Evolutionary conservation across 2,113 vertebrate species (phyloP).

Genomic region (Motacilla alba): DNA sequence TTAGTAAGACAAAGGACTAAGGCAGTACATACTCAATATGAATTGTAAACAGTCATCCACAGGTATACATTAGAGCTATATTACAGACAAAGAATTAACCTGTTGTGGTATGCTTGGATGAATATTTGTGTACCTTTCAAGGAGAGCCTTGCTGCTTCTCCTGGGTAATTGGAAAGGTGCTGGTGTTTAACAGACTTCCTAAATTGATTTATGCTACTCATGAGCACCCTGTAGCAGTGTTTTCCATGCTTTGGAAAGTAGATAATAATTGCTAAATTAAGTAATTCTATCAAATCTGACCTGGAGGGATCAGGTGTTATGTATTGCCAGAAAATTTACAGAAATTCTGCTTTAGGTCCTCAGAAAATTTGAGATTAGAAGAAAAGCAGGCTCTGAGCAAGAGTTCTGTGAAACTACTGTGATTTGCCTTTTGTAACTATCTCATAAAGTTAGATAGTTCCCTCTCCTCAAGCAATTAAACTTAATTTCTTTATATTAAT

Average conservation of each 20-base stretch:
- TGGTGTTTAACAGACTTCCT: neutral
- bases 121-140: neutral
- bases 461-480: constrained; percentile 33
- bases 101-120: neutral
- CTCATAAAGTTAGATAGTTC: constrained; percentile 2
- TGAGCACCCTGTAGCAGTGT: neutral
- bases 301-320: neutral
- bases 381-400: neutral
- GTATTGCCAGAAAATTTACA: neutral
- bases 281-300: neutral
- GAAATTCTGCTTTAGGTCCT: neutral
- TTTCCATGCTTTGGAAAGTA: neutral
- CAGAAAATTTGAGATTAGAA: neutral
- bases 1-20: neutral
- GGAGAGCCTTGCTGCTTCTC: neutral
- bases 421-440: neutral
- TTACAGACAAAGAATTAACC: neutral
- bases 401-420: neutral
- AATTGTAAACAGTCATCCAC: neutral
- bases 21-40: neutral
- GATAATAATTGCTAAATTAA: neutral
- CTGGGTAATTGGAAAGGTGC: neutral
- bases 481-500: constrained; percentile 52
- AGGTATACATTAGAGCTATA: neutral
- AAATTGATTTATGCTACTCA: neutral